Conservation (phyloP, 2,113 vertebrate genomes). For the Silurus meridionalis region DNA sequence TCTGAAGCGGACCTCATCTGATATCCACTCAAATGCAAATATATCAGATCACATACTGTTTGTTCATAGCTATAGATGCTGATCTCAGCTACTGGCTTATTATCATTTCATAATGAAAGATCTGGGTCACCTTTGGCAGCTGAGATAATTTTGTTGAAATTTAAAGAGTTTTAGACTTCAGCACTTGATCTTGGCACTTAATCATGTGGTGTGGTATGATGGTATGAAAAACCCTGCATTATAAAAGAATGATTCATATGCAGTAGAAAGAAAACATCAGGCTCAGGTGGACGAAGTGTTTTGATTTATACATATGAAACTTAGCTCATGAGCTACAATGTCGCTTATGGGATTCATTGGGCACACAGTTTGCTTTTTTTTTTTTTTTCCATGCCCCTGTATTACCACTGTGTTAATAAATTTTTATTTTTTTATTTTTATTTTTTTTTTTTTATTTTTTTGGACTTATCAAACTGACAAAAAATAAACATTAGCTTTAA, state of each 20-base stretch:
- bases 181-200: neutral
- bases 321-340: neutral
- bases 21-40: constrained; percentile 20
- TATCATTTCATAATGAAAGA: neutral
- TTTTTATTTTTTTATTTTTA: neutral
- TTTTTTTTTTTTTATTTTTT: neutral
- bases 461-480: neutral
- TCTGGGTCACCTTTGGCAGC: neutral
- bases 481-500: neutral
- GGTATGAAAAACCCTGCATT: neutral
- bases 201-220: neutral
- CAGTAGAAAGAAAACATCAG: neutral
- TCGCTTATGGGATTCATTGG: neutral
- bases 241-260: neutral
- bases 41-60: constrained; percentile 30
- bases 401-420: neutral
- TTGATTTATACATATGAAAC: neutral
- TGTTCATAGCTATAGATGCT: neutral
- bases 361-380: neutral
- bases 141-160: neutral
- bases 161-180: too few relatives aligned
- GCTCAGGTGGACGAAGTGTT: neutral
- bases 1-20: neutral
- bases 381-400: neutral
- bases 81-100: constrained; percentile 7